Evolutionary conservation across 1,140 invertebrate species (phyloP).

Genomic region (Varroa destructor): DNA sequence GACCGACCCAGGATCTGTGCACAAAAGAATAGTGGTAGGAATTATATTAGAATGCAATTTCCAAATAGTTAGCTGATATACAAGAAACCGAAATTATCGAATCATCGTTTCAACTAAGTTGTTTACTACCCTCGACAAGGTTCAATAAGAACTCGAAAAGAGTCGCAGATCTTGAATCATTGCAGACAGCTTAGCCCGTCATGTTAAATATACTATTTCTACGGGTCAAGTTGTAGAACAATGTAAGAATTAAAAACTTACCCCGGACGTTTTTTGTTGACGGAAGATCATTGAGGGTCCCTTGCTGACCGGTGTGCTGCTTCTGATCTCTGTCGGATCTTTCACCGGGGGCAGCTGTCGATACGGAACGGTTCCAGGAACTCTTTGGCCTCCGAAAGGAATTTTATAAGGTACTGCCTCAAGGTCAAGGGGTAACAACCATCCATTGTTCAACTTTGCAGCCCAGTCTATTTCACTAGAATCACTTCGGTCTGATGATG

Average conservation of each 20-base stretch:
- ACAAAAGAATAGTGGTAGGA: no score
- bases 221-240: no score
- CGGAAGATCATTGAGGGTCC: constrained; percentile 21
- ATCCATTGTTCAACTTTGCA: constrained; percentile 1
- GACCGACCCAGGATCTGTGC: neutral
- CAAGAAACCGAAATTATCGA: no score
- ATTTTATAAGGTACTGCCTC: constrained; percentile 15
- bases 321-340: neutral
- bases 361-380: constrained; percentile 22
- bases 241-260: neutral
- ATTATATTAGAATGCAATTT: no score
- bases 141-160: no score
- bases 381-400: constrained; percentile 2
- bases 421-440: constrained; percentile 9
- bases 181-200: no score
- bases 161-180: no score
- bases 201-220: no score
- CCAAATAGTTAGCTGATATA: no score
- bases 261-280: neutral
- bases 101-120: no score
- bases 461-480: constrained; percentile 5
- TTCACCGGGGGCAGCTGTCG: neutral
- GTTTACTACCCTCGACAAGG: no score
- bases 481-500: constrained; percentile 15
- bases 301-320: constrained; percentile 2